phyloP scores from a whole-genome alignment of 2,797 vertebrate genomes.

The Buceros bicornis region DNA sequence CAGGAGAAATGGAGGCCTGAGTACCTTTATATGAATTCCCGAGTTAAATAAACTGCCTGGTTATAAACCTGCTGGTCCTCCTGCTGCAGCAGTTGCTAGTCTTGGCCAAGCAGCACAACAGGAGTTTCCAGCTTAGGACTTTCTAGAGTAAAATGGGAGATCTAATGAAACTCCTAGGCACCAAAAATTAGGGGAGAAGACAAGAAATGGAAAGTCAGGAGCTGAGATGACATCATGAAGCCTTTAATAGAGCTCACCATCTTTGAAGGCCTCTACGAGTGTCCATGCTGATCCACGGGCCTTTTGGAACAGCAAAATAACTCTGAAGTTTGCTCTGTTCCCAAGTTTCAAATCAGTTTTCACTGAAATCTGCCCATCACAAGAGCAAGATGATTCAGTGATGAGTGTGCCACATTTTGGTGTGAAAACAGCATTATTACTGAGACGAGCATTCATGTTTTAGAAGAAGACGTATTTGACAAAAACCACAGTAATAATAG shows the following conservation, averaged over 20 bases:
- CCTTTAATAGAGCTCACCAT: not conserved
- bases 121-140: not conserved
- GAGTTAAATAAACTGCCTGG: not conserved
- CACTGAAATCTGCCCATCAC: not conserved
- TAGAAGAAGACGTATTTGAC: not conserved
- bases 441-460: not conserved
- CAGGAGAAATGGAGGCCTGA: not conserved
- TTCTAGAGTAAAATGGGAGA: not conserved
- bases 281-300: not conserved
- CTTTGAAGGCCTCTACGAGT: not conserved
- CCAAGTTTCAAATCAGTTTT: not conserved
- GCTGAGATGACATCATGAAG: not conserved
- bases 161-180: not conserved
- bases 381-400: not conserved
- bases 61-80: not conserved
- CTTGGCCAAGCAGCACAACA: not conserved
- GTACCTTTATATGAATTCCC: not conserved
- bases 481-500: not conserved
- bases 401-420: not conserved
- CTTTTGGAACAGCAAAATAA: not conserved
- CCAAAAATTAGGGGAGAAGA: not conserved
- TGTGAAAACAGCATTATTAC: not conserved
- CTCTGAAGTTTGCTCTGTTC: not conserved
- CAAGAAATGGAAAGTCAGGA: not conserved
- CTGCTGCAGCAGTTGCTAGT: not conserved